Conservation (phyloP, 2,113 vertebrate species). For the Clinocottus analis region DNA sequence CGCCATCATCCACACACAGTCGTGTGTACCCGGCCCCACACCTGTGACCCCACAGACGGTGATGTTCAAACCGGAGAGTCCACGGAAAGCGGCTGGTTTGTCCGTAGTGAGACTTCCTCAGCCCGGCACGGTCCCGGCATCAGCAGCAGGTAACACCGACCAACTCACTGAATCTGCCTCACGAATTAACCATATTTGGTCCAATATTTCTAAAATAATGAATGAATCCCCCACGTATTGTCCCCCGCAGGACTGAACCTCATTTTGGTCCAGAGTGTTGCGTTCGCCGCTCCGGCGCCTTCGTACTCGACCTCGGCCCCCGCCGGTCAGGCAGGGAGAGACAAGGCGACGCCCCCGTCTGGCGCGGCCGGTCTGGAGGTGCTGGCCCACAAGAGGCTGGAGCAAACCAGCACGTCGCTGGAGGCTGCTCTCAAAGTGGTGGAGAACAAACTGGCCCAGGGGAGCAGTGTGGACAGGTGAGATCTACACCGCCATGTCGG, state of each 20-base stretch:
- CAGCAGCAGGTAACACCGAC: constrained; percentile 56
- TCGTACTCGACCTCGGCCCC: constrained; percentile 33
- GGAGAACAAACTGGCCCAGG: constrained; percentile 84
- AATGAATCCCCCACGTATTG: not conserved
- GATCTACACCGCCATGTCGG: not conserved
- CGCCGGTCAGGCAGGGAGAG: constrained; percentile 39
- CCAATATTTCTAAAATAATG: not conserved
- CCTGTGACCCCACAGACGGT: not conserved
- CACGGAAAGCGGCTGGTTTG: constrained; percentile 42
- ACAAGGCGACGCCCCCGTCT: constrained; percentile 21
- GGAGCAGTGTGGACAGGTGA: constrained; percentile 80
- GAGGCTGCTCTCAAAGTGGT: constrained; percentile 85
- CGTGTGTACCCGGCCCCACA: constrained; percentile 10
- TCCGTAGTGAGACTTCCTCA: constrained; percentile 3
- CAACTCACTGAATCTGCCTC: not conserved
- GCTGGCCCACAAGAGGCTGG: constrained; percentile 85
- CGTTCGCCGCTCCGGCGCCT: constrained; percentile 37
- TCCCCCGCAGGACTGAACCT: constrained; percentile 40
- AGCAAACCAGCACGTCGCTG: constrained; percentile 88
- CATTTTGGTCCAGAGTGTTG: constrained; percentile 58
- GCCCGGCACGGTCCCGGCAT: not conserved
- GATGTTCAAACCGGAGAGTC: constrained; percentile 63
- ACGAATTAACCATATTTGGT: not conserved
- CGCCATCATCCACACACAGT: constrained; percentile 25
- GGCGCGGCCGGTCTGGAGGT: constrained; percentile 48